Percentiles rank a stretch among this genome's conserved stretches.
Evolutionary conservation across 2,113 vertebrate species (phyloP).

Genomic region (Oophaga pumilio): DNA sequence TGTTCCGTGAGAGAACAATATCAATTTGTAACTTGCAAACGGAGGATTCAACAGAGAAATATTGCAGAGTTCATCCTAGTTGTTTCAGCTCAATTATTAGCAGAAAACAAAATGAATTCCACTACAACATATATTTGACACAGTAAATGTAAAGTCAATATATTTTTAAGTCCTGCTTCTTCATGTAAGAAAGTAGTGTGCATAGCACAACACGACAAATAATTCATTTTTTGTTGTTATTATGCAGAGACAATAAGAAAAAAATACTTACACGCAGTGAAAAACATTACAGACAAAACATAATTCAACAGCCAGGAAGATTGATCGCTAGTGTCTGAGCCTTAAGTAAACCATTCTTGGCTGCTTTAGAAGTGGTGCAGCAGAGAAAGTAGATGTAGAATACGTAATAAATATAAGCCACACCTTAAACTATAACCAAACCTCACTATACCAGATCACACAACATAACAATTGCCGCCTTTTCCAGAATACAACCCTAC

Average conservation of each 20-base stretch:
- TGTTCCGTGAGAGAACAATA: slow-evolving; percentile 40
- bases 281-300: slow-evolving; percentile 25
- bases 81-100: slow-evolving; percentile 40
- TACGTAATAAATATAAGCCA: background rate
- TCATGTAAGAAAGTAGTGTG: background rate
- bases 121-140: slow-evolving; percentile 36
- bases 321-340: background rate
- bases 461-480: background rate
- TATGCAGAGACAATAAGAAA: slow-evolving; percentile 14
- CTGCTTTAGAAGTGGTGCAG: background rate
- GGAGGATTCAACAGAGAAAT: slow-evolving; percentile 50
- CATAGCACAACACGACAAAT: background rate
- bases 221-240: slow-evolving; percentile 4
- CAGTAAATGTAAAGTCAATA: slow-evolving; percentile 43
- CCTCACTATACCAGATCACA: background rate
- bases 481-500: too few relatives aligned
- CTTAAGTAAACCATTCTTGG: background rate
- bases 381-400: background rate
- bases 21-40: slow-evolving; percentile 54
- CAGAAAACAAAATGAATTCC: slow-evolving; percentile 44
- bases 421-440: background rate
- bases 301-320: slow-evolving; percentile 6
- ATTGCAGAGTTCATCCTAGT: slow-evolving; percentile 38
- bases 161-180: slow-evolving; percentile 27
- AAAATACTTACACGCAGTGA: background rate